Conservation (phyloP, 1,140 invertebrate species). For the Drosophila tani region DNA sequence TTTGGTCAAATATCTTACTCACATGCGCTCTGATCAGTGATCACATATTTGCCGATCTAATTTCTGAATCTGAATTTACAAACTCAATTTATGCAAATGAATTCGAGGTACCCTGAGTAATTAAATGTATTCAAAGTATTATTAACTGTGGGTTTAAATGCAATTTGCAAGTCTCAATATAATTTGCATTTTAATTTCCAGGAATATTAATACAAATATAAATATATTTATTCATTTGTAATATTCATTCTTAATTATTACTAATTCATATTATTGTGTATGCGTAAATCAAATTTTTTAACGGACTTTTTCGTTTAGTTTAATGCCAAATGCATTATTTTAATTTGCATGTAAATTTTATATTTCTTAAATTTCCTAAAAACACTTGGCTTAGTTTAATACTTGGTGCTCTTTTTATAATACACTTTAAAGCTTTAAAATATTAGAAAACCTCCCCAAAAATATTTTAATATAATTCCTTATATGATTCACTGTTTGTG, state of each 20-base stretch:
- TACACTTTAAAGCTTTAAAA: not conserved
- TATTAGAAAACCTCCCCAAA: not conserved
- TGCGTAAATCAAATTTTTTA: not conserved
- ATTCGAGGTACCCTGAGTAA: slow-evolving; percentile 22
- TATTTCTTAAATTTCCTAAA: too few relatives aligned
- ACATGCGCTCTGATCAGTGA: not conserved
- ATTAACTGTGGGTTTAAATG: slow-evolving; percentile 1
- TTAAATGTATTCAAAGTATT: slow-evolving; percentile 33
- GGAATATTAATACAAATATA: slow-evolving; percentile 17
- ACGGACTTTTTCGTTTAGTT: not conserved
- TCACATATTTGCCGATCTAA: slow-evolving; percentile 13
- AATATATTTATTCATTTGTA: slow-evolving; percentile 1
- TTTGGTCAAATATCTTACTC: slow-evolving; percentile 9
- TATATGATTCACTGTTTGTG: slow-evolving; percentile 1
- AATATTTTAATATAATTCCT: not conserved
- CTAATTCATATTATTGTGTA: not conserved
- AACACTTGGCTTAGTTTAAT: too few relatives aligned
- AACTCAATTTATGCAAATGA: not conserved
- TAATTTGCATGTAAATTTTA: too few relatives aligned
- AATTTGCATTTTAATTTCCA: slow-evolving; percentile 28
- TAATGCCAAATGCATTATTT: not conserved
- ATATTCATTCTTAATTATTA: slow-evolving; percentile 7
- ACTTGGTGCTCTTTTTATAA: not conserved
- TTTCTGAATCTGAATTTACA: not conserved
- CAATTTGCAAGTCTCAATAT: slow-evolving; percentile 27